Conservation (phyloP, 2,888 invertebrate genomes). For the Dasypogon diadema region DNA sequence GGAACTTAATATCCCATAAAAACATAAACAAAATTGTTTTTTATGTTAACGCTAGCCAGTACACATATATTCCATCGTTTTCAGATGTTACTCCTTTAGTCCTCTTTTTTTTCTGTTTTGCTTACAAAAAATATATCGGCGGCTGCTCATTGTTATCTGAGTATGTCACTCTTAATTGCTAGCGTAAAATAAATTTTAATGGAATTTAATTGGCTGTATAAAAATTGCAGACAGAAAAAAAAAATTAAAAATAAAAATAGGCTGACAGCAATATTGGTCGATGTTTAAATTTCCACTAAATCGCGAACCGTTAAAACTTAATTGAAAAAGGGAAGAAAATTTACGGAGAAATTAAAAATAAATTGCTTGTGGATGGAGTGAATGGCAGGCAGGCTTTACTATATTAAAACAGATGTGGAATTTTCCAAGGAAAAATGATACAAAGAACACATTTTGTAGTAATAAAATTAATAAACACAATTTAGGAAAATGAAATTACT, state of each 20-base stretch:
- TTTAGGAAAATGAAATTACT: too few species aligned
- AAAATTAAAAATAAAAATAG: conserved; percentile 14
- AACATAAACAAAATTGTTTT: conserved; percentile 28
- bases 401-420: background rate
- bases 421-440: too few species aligned
- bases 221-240: background rate
- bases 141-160: conserved; percentile 19
- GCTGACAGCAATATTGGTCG: background rate
- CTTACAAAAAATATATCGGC: background rate
- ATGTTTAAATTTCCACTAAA: conserved; percentile 28
- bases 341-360: conserved; percentile 10
- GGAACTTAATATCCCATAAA: conserved; percentile 23
- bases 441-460: too few species aligned
- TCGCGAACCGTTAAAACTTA: conserved; percentile 12
- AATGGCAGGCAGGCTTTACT: background rate
- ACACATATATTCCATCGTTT: background rate
- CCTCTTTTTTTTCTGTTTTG: background rate
- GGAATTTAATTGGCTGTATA: conserved; percentile 43
- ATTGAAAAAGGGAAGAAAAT: conserved; percentile 10
- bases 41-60: background rate
- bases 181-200: conserved; percentile 46
- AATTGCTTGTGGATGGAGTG: too few species aligned
- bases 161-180: conserved; percentile 38
- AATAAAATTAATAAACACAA: too few species aligned
- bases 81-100: conserved; percentile 1